Evolutionary conservation across 2,797 vertebrate species (phyloP).

Genomic region (Pangasius krempfi): DNA sequence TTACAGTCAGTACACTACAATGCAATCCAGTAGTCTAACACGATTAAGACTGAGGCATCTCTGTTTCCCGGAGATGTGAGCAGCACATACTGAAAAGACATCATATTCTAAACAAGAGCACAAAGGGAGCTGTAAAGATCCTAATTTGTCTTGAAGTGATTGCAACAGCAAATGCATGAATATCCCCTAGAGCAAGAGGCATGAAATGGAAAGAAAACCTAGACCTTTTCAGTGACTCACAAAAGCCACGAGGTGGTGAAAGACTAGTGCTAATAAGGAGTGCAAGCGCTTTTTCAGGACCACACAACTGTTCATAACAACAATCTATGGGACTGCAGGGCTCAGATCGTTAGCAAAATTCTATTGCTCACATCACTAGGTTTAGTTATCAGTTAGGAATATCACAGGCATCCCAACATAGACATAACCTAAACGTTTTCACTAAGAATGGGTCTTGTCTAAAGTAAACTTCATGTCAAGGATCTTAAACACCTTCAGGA

Average conservation of each 20-base stretch:
- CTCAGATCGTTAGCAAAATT: background rate
- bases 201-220: constrained; percentile 6
- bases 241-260: constrained; percentile 16
- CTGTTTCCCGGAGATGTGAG: background rate
- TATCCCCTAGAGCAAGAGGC: background rate
- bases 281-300: background rate
- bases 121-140: constrained; percentile 6
- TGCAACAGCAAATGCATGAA: constrained; percentile 1
- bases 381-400: background rate
- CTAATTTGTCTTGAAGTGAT: background rate
- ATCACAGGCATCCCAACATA: background rate
- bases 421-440: background rate
- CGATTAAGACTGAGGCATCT: background rate
- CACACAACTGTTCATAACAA: background rate
- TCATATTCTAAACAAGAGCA: background rate
- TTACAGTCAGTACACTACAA: background rate
- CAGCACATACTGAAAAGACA: constrained; percentile 18
- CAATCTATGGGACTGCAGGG: background rate
- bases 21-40: background rate
- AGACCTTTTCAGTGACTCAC: background rate
- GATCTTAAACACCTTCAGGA: background rate
- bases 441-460: no score
- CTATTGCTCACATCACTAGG: background rate
- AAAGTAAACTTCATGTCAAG: no score
- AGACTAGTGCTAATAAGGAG: background rate